Conservation (phyloP, 2,113 vertebrate genomes). For the Elachura formosa region DNA sequence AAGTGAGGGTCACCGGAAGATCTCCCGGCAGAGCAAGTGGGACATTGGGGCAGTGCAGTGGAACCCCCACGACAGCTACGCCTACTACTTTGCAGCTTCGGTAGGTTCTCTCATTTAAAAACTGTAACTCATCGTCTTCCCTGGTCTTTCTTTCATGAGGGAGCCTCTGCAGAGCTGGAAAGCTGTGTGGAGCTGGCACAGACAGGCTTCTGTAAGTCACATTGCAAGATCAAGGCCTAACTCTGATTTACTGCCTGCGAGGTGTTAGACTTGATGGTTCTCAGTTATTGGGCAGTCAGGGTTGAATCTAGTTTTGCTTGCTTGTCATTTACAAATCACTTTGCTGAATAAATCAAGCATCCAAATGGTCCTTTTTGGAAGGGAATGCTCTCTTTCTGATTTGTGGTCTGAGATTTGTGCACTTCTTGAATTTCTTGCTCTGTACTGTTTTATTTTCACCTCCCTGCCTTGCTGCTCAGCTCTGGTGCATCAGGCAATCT, state of each 20-base stretch:
- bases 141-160: neutral
- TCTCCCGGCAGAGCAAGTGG: constrained; percentile 96
- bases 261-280: neutral
- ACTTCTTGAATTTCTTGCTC: neutral
- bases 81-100: constrained; percentile 90
- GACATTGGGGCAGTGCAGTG: constrained; percentile 96
- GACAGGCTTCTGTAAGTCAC: neutral
- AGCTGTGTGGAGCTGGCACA: neutral
- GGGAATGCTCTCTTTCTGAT: neutral
- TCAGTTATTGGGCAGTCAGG: neutral
- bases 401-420: neutral
- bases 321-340: neutral
- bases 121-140: fast-evolving
- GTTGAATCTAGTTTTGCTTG: neutral
- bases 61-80: constrained; percentile 87
- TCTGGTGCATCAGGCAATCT: neutral
- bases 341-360: neutral
- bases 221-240: neutral
- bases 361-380: neutral
- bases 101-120: constrained; percentile 59
- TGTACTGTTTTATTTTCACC: neutral
- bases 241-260: neutral
- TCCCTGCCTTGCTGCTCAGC: neutral
- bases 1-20: constrained; percentile 85
- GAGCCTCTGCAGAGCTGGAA: neutral